Conservation (phyloP, 2,113 vertebrate genomes). For the Oostethus manadensis region DNA sequence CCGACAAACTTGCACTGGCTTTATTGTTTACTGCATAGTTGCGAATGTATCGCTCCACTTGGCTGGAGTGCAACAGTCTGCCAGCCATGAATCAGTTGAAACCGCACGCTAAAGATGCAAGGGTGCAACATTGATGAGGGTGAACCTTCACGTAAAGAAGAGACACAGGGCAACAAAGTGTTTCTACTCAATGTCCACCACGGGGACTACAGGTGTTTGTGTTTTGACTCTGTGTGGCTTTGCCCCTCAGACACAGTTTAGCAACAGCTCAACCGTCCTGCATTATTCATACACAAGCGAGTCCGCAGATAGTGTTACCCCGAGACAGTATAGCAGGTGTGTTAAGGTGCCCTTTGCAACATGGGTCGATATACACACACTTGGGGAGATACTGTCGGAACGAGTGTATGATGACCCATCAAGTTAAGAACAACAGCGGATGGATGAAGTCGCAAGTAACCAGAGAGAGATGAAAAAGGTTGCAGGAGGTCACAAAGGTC, state of each 20-base stretch:
- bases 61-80: neutral
- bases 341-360: constrained; percentile 64
- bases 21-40: no score
- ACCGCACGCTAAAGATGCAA: neutral
- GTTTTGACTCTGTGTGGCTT: constrained; percentile 67
- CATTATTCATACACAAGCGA: constrained; percentile 83
- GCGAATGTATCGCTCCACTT: neutral
- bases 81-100: neutral
- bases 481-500: constrained; percentile 63
- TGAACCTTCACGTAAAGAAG: constrained; percentile 2
- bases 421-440: constrained; percentile 5
- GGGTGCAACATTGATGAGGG: neutral
- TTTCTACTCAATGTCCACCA: constrained; percentile 2
- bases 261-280: constrained; percentile 73
- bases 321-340: constrained; percentile 61
- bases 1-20: no score
- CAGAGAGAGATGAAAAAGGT: constrained; percentile 49
- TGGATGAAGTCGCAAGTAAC: constrained; percentile 37
- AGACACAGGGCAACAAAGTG: neutral
- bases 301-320: constrained; percentile 82
- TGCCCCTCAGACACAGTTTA: constrained; percentile 76
- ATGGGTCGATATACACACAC: constrained; percentile 29
- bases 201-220: neutral
- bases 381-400: constrained; percentile 1
- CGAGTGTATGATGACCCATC: neutral